Conservation (phyloP, 2,888 invertebrate genomes). For the Mellilla xanthometata region DNA sequence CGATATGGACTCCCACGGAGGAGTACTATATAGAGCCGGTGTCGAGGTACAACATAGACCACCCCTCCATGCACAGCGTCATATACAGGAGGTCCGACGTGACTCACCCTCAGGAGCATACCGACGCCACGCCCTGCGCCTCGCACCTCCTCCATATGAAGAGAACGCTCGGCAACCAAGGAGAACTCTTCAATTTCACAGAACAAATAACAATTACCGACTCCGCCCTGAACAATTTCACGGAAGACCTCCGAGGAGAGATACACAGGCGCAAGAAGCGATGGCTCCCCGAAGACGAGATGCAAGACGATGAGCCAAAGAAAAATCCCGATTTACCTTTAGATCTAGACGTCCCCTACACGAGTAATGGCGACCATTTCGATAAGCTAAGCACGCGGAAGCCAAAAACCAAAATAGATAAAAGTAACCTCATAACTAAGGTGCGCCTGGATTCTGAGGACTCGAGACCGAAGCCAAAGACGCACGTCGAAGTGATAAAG, state of each 20-base stretch:
- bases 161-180: constrained; percentile 57
- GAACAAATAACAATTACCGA: constrained; percentile 52
- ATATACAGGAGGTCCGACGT: constrained; percentile 93
- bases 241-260: constrained; percentile 64
- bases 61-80: constrained; percentile 88
- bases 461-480: constrained; percentile 85
- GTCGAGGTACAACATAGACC: constrained; percentile 84
- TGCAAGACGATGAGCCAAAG: constrained; percentile 82
- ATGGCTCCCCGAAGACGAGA: constrained; percentile 87
- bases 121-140: constrained; percentile 75
- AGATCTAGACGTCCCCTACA: constrained; percentile 85
- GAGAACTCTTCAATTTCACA: constrained; percentile 68
- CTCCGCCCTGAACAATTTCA: constrained; percentile 52
- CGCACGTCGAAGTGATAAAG: constrained; percentile 86
- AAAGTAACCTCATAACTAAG: constrained; percentile 78
- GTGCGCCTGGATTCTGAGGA: constrained; percentile 77
- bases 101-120: constrained; percentile 66
- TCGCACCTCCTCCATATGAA: constrained; percentile 84
- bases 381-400: constrained; percentile 75
- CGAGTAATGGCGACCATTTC: constrained; percentile 82
- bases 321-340: constrained; percentile 85
- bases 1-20: constrained; percentile 89
- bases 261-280: constrained; percentile 79
- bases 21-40: constrained; percentile 94
- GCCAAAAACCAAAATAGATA: constrained; percentile 78